phyloP scores from a whole-genome alignment of 2,888 invertebrate species.

The Cephus nigrinus region DNA sequence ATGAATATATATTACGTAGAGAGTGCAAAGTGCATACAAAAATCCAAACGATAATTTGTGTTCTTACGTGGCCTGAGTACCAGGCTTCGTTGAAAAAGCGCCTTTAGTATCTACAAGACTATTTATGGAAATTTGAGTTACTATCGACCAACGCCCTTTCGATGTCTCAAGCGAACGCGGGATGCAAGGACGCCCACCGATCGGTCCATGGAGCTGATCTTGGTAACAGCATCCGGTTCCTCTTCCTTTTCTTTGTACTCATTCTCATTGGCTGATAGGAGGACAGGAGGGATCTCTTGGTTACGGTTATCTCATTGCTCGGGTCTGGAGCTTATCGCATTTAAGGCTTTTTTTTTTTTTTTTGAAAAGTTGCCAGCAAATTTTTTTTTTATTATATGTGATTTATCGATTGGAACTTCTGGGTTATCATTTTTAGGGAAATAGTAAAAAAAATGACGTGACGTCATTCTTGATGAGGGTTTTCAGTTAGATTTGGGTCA shows the following conservation, averaged over 20 bases:
- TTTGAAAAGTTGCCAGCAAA: background rate
- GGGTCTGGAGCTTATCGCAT: background rate
- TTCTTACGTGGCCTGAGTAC: background rate
- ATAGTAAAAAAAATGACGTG: background rate
- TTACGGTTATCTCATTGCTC: background rate
- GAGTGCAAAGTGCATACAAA: background rate
- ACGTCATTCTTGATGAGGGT: background rate
- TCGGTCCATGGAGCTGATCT: background rate
- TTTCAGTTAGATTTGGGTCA: background rate
- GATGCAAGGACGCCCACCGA: background rate
- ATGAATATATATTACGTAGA: too few relatives aligned
- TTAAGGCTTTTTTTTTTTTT: background rate
- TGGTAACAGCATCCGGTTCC: background rate
- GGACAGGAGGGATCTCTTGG: background rate
- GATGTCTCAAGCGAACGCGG: background rate
- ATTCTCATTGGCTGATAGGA: background rate
- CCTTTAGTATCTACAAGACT: background rate
- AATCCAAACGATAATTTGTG: background rate
- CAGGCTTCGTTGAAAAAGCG: background rate
- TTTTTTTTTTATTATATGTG: background rate
- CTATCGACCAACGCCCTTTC: background rate
- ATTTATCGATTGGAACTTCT: background rate
- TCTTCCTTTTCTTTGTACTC: background rate
- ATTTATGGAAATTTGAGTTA: background rate
- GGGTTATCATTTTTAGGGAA: background rate